Conservation (phyloP, 2,797 vertebrate genomes). For the Todus mexicanus region DNA sequence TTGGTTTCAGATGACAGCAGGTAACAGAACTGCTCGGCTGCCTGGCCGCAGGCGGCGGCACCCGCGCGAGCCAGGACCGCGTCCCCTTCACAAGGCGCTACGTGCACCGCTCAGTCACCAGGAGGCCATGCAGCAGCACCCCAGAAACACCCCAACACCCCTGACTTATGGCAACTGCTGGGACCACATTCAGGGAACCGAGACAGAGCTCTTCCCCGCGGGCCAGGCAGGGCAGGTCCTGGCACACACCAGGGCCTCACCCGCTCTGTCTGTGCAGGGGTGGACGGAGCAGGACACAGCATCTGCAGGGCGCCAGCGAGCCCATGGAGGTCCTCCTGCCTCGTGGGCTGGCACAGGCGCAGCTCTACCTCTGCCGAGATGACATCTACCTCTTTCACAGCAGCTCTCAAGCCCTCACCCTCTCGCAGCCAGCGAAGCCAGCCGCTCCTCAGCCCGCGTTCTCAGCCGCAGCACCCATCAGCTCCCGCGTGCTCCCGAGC, state of each 20-base stretch:
- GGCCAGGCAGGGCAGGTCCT: background rate
- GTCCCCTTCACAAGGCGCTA: background rate
- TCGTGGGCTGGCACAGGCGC: fast-evolving
- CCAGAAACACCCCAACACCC: background rate
- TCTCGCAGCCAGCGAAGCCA: background rate
- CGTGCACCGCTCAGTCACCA: fast-evolving
- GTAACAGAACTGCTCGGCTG: background rate
- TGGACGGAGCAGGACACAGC: fast-evolving
- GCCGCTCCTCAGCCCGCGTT: fast-evolving
- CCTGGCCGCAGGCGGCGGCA: background rate
- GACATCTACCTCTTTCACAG: background rate
- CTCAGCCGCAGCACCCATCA: background rate
- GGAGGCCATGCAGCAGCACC: background rate
- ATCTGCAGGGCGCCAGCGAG: background rate
- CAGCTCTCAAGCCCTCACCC: background rate
- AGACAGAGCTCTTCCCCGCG: background rate
- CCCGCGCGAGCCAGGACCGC: background rate
- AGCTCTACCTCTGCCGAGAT: background rate
- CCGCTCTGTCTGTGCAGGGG: background rate
- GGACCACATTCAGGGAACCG: background rate
- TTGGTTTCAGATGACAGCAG: constrained; percentile 30
- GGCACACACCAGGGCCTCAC: background rate
- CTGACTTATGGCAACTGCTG: background rate
- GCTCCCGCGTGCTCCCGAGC: no score
- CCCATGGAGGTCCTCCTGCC: fast-evolving